These are phyloP conservation scores for Crossaster papposus DNA, from an alignment of 53 echinoderm and acorn worm species.

Conservation along the genomic window DNA sequence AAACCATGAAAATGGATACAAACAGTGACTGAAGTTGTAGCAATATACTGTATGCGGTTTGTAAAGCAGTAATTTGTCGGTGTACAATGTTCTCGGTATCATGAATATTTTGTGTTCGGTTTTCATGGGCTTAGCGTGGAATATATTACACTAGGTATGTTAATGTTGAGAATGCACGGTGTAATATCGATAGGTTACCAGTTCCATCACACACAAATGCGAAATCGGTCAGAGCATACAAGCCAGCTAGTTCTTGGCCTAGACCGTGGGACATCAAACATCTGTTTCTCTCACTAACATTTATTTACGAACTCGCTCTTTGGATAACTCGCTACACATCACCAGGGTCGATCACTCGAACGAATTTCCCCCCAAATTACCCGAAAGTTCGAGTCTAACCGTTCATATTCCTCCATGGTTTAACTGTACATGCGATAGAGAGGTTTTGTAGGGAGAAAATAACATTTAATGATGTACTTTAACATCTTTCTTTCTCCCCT, in stretches of 20 bases:
- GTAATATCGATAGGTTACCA: background rate
- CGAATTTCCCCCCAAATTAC: background rate
- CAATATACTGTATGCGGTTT: too few relatives aligned
- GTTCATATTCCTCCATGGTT: background rate
- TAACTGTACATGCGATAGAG: too few relatives aligned
- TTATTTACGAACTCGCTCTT: background rate
- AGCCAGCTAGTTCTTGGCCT: background rate
- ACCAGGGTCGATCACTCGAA: background rate
- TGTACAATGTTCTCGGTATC: background rate
- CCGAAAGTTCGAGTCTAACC: background rate
- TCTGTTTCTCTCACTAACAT: slow-evolving; percentile 3
- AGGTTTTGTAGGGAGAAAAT: background rate
- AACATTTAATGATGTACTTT: slow-evolving; percentile 29
- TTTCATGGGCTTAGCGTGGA: background rate
- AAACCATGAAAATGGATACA: background rate
- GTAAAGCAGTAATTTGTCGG: background rate
- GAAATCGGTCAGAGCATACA: background rate
- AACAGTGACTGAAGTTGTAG: too few relatives aligned
- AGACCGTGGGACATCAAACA: slow-evolving; percentile 29
- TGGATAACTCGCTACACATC: background rate
- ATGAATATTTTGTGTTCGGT: background rate
- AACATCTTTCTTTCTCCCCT: slow-evolving; percentile 6
- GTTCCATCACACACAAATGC: background rate
- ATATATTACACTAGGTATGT: background rate
- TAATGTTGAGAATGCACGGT: background rate